A percentile compares a stretch with the other conserved stretches of the same genome.
Evolutionary conservation across 1,140 invertebrate genomes (phyloP).

Genomic region (Idris sp.): DNA sequence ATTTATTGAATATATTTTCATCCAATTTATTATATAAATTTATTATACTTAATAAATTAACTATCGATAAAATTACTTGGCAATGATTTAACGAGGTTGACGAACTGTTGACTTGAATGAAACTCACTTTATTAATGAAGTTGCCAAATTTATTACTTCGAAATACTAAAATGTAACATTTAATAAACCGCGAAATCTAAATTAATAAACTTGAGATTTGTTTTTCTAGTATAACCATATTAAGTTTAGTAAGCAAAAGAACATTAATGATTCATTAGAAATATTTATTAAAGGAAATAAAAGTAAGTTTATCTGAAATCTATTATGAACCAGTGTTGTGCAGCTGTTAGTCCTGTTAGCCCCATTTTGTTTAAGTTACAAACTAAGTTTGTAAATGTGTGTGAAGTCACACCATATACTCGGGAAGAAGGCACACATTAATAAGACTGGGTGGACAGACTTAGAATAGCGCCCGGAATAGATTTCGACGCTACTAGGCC

Average conservation of each 20-base stretch:
- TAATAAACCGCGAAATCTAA: conserved; percentile 11
- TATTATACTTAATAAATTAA: conserved; percentile 36
- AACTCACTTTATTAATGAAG: conserved; percentile 48
- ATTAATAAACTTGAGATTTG: conserved; percentile 8
- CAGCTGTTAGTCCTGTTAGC: conserved; percentile 69
- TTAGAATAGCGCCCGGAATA: conserved; percentile 73
- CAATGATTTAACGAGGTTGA: conserved; percentile 42
- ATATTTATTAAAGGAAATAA: too few species aligned
- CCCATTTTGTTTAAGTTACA: conserved; percentile 54
- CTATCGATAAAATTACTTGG: conserved; percentile 51
- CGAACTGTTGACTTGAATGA: conserved; percentile 54
- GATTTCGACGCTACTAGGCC: conserved; percentile 68
- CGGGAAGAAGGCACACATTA: conserved; percentile 68
- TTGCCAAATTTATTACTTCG: conserved; percentile 19
- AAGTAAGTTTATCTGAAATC: conserved; percentile 61
- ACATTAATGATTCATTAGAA: too few species aligned
- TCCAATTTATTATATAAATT: too few species aligned
- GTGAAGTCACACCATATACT: conserved; percentile 49
- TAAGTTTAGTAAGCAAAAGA: too few species aligned
- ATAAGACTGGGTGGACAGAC: conserved; percentile 69
- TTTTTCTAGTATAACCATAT: too few species aligned
- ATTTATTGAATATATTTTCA: too few species aligned
- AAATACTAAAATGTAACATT: conserved; percentile 2
- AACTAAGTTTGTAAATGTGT: conserved; percentile 47
- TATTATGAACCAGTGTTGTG: conserved; percentile 60